phyloP scores from a whole-genome alignment of 1,140 invertebrate genomes.

The Scaptomyza hsui region DNA sequence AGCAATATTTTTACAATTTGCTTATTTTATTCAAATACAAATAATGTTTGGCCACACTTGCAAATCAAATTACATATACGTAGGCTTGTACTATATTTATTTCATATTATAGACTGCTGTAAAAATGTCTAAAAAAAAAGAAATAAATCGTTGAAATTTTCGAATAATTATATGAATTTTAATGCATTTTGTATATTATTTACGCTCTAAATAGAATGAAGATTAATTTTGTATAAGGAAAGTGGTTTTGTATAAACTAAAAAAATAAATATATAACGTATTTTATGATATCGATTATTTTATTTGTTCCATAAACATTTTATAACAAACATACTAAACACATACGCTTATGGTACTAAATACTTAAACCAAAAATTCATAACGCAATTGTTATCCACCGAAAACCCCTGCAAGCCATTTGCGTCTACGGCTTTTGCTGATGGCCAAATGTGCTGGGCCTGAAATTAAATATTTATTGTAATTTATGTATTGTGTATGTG shows the following conservation, averaged over 20 bases:
- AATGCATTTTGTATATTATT: too few relatives aligned
- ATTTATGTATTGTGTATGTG: slow-evolving; percentile 28
- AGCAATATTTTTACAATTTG: slow-evolving; percentile 44
- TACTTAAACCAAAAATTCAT: not conserved
- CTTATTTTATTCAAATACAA: slow-evolving; percentile 73
- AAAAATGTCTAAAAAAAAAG: slow-evolving; percentile 1
- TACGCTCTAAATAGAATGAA: too few relatives aligned
- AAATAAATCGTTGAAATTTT: too few relatives aligned
- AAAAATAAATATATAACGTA: too few relatives aligned
- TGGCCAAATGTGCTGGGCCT: slow-evolving; percentile 16
- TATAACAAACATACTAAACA: too few relatives aligned
- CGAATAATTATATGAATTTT: too few relatives aligned
- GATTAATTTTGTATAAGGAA: too few relatives aligned
- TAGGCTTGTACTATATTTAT: not conserved
- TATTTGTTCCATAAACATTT: too few relatives aligned
- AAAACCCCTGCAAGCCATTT: not conserved
- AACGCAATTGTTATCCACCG: not conserved
- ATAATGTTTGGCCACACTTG: slow-evolving; percentile 28
- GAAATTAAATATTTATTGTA: slow-evolving; percentile 70
- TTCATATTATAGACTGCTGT: slow-evolving; percentile 33
- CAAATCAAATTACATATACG: not conserved
- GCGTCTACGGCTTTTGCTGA: not conserved
- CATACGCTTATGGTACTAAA: too few relatives aligned
- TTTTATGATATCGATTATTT: too few relatives aligned
- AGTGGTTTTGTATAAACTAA: too few relatives aligned